phyloP scores from a whole-genome alignment of 1,140 invertebrate genomes.

The Camponotus vicinus region DNA sequence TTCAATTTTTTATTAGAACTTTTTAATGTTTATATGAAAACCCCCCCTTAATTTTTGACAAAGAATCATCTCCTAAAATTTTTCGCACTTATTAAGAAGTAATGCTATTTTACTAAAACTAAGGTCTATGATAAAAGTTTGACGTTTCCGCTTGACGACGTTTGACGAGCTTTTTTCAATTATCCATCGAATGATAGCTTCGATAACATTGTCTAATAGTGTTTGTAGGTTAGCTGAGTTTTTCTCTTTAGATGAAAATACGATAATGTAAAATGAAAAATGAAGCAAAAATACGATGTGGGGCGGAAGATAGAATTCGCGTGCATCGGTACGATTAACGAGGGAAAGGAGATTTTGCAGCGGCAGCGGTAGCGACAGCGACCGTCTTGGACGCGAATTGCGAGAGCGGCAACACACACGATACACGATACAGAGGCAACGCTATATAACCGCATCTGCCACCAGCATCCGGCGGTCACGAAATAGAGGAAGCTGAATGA shows the following conservation, averaged over 20 bases:
- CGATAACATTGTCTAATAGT: conserved; percentile 1
- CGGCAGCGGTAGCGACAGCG: conserved; percentile 19
- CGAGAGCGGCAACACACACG: background rate
- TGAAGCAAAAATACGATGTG: conserved; percentile 10
- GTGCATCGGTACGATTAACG: conserved; percentile 48
- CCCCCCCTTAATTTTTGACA: too few relatives aligned
- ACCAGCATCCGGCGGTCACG: conserved; percentile 56
- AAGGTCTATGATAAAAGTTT: background rate
- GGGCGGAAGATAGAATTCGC: conserved; percentile 23
- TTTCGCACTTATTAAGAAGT: too few relatives aligned
- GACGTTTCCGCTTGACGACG: background rate
- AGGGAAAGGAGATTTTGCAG: background rate
- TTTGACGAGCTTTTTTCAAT: conserved; percentile 14
- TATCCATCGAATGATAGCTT: background rate
- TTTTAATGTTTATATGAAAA: too few relatives aligned
- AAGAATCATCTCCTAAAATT: too few relatives aligned
- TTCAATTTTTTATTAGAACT: too few relatives aligned
- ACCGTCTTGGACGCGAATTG: conserved; percentile 29
- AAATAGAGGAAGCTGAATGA: conserved; percentile 36
- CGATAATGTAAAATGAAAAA: conserved; percentile 58
- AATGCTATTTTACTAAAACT: background rate
- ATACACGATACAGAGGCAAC: background rate
- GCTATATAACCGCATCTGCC: conserved; percentile 42
- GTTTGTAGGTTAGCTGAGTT: conserved; percentile 11
- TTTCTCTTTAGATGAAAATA: conserved; percentile 33